phyloP scores from a whole-genome alignment of 1,140 invertebrate species.

The Rhynchophorus ferrugineus region DNA sequence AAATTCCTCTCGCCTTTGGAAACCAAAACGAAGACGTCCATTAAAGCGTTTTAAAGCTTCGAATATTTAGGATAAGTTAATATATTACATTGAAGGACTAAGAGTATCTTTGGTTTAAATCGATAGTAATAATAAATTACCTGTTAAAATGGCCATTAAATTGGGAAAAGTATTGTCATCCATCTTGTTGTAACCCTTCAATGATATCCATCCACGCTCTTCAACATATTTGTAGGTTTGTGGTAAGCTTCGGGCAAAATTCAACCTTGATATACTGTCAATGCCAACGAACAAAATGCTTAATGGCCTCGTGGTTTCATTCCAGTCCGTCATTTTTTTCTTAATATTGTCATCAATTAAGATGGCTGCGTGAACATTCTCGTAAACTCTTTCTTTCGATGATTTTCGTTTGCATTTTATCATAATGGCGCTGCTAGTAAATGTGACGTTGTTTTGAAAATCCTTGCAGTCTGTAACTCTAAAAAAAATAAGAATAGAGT shows the following conservation, averaged over 20 bases:
- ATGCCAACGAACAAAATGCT: conserved; percentile 71
- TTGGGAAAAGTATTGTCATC: conserved; percentile 80
- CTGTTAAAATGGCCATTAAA: conserved; percentile 67
- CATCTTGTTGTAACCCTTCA: conserved; percentile 59
- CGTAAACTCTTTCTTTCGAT: conserved; percentile 41
- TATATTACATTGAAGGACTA: too few relatives aligned
- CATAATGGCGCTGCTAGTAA: conserved; percentile 40
- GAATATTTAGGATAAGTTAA: too few relatives aligned
- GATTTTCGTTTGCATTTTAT: conserved; percentile 40
- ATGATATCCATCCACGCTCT: conserved; percentile 42
- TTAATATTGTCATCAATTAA: conserved; percentile 31
- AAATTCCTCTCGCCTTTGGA: too few relatives aligned
- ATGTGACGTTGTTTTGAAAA: conserved; percentile 40
- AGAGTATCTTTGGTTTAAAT: too few relatives aligned
- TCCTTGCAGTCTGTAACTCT: conserved; percentile 40
- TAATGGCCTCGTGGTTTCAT: conserved; percentile 31
- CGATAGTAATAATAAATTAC: too few relatives aligned
- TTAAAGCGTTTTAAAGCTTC: too few relatives aligned
- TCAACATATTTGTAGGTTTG: conserved; percentile 59
- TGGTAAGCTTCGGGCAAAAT: conserved; percentile 69
- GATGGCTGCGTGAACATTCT: conserved; percentile 46
- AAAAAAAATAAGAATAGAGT: conserved; percentile 28
- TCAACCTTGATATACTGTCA: conserved; percentile 73
- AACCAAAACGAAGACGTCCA: too few relatives aligned
- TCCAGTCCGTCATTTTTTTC: conserved; percentile 11